A percentile compares a stretch with the other conserved stretches of the same genome.
These are phyloP conservation scores for Garrulus glandarius DNA, from an alignment of 2,797 vertebrate species.

Conservation along the genomic window DNA sequence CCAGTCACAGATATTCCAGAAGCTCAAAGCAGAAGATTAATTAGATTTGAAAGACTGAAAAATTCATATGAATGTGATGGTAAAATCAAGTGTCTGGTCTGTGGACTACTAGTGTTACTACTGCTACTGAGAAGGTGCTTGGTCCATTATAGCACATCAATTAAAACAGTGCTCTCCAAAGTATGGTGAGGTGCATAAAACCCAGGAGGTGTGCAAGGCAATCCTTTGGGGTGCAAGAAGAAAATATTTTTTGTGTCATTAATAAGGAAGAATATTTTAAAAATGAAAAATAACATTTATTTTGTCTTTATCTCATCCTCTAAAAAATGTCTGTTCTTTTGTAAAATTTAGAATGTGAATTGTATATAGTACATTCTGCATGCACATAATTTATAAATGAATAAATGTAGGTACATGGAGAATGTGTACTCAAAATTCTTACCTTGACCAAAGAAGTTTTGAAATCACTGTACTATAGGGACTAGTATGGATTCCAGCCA, in stretches of 20 bases:
- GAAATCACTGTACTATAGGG: neutral
- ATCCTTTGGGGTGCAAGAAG: neutral
- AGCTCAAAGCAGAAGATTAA: neutral
- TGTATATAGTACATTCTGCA: too few species aligned
- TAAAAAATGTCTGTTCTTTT: neutral
- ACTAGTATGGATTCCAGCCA: neutral
- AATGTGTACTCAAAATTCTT: neutral
- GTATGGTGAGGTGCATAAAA: fast-evolving
- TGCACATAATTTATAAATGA: neutral
- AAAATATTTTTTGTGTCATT: neutral
- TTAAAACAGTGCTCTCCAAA: neutral
- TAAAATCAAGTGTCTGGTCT: neutral
- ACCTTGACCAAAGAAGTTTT: neutral
- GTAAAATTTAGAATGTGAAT: neutral
- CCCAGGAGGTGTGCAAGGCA: neutral
- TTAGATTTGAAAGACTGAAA: neutral
- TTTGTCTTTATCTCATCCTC: neutral
- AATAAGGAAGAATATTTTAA: neutral
- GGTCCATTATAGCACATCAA: neutral
- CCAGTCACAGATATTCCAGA: neutral
- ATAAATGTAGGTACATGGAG: neutral
- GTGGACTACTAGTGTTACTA: neutral
- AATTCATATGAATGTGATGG: neutral
- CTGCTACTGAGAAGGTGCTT: neutral
- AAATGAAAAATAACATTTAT: neutral